phyloP scores from a whole-genome alignment of 1,140 invertebrate species.

The Panagrolaimus sp. region DNA sequence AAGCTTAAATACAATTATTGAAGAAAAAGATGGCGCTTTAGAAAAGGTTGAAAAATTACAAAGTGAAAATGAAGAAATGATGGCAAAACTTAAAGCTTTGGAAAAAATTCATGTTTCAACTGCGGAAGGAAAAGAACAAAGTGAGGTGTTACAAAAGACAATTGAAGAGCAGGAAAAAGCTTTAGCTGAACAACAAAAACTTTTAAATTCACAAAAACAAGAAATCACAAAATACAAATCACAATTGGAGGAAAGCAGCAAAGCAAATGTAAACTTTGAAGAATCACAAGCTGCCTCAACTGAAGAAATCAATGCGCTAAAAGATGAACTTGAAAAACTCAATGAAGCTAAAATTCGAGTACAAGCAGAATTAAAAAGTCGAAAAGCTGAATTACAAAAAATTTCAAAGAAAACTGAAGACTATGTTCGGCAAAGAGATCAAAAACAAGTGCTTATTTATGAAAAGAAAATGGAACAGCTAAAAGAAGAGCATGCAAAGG shows the following conservation, averaged over 20 bases:
- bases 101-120: too few species aligned
- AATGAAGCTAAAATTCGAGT: constrained; percentile 17
- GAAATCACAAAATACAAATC: constrained; percentile 14
- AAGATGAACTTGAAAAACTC: constrained; percentile 24
- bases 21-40: constrained; percentile 13
- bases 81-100: background rate
- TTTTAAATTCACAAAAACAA: constrained; percentile 12
- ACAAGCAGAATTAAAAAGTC: constrained; percentile 22
- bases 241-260: constrained; percentile 16
- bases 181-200: background rate
- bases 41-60: constrained; percentile 20
- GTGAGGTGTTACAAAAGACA: constrained; percentile 9
- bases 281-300: constrained; percentile 2
- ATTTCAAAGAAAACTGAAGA: background rate
- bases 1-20: constrained; percentile 6
- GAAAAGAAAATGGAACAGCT: constrained; percentile 28
- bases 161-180: constrained; percentile 13
- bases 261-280: constrained; percentile 17
- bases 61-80: constrained; percentile 9
- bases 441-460: constrained; percentile 19
- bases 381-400: background rate
- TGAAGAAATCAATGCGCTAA: constrained; percentile 18
- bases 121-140: background rate
- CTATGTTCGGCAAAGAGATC: constrained; percentile 12
- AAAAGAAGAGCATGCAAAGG: constrained; percentile 27